phyloP scores from a whole-genome alignment of 2,888 invertebrate species.

The Malthinus flaveolus region DNA sequence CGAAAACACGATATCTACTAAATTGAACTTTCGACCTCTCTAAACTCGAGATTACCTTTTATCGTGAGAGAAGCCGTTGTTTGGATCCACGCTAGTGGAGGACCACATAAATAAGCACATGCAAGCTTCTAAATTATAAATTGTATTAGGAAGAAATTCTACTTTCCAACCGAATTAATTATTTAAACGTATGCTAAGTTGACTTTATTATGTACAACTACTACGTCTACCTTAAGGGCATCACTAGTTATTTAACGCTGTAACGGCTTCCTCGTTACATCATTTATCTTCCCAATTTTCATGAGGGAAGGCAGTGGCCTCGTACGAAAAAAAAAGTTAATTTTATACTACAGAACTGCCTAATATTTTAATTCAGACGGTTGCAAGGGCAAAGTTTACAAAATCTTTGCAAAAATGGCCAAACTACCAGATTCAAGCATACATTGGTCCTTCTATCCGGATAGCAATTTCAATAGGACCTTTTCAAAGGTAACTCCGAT shows the following conservation, averaged over 20 bases:
- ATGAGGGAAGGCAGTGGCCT: too few relatives aligned
- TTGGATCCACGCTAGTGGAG: background rate
- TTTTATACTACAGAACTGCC: too few relatives aligned
- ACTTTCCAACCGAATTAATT: conserved; percentile 13
- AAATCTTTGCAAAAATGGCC: too few relatives aligned
- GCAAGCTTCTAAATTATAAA: conserved; percentile 16
- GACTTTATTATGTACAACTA: conserved; percentile 11
- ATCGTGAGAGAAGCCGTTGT: conserved; percentile 13
- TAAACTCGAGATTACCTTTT: conserved; percentile 14
- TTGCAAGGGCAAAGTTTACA: too few relatives aligned
- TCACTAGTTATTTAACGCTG: conserved; percentile 16
- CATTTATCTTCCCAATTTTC: background rate
- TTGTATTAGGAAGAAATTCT: conserved; percentile 9
- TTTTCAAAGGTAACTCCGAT: too few relatives aligned
- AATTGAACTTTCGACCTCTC: conserved; percentile 10
- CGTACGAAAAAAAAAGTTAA: too few relatives aligned
- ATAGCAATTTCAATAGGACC: too few relatives aligned
- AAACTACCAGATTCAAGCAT: too few relatives aligned
- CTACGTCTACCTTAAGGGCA: conserved; percentile 15
- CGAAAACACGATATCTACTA: conserved; percentile 14
- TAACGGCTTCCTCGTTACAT: conserved; percentile 1
- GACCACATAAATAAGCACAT: conserved; percentile 10
- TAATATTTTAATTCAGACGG: too few relatives aligned
- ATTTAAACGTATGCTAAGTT: conserved; percentile 11
- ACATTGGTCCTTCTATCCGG: too few relatives aligned